Evolutionary conservation across 2,888 invertebrate species (phyloP), one percentile per base, ranked within the genome.

Genomic region (Drosophila setosimentum): DNA sequence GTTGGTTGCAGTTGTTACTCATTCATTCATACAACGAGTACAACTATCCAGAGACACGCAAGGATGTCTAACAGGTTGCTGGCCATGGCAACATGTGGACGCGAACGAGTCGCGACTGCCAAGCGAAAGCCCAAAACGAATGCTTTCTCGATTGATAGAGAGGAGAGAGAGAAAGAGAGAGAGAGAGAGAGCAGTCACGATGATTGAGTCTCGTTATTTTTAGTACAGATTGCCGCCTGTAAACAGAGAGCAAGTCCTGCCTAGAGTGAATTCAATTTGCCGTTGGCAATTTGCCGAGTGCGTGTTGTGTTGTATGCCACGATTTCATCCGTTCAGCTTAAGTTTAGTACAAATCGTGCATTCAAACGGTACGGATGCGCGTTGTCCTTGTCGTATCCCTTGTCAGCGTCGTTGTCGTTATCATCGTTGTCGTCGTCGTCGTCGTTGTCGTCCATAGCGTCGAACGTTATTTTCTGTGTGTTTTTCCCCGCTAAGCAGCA

Each of bases 331-430:
- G n/a, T 55, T 37, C 55, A 37, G 69, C 62, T 59, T 45, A 49
- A 57, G 53, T 92, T 92, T 93, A 92, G 92, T 92, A 92, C 93
- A 92, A 92, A 91, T 92, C 92, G 92, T 92, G 92, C 91, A 83
- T 91, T 93, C 92, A 85, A 87, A 91, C 91, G 91, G 91, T 92
- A 76, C 91, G 92, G 93, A 90, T 92, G 92, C 89, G 84, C 82
- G 83, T 71, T 70, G 60, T 80, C 68, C 64, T 66, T 68, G 1
- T 45, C 45, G 45, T 16, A 45, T 45, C 45, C 21, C 8, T 55
- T 18, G 49, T 27, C 27, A 48, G 73, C 68, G 66, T 70, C 75
- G 60, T 24, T 59, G 50, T 71, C 54, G 61, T 69, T 42, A 60
- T 62, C 51, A 57, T 59, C 27, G 51, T 57, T 51, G 49, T 76